Conservation (phyloP, 1,140 invertebrate species). For the Bombyx mandarina region DNA sequence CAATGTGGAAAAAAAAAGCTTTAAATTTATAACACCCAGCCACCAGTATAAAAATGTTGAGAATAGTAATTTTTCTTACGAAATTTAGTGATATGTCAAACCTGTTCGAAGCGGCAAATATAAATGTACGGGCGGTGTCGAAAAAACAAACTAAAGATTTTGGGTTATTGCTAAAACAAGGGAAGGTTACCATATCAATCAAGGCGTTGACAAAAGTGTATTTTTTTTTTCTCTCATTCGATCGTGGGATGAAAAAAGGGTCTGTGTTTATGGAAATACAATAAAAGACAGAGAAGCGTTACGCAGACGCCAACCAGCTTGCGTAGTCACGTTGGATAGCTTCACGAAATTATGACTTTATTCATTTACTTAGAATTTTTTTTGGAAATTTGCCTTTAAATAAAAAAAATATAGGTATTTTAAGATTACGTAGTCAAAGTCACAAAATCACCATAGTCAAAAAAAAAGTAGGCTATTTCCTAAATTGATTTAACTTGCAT, state of each 20-base stretch:
- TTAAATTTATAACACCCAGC: slow-evolving; percentile 64
- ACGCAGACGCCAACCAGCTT: no score
- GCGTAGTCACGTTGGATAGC: background rate
- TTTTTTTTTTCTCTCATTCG: slow-evolving; percentile 42
- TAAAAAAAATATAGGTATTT: no score
- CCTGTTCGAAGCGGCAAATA: slow-evolving; percentile 64
- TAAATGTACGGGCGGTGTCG: slow-evolving; percentile 53
- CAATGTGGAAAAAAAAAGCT: slow-evolving; percentile 38
- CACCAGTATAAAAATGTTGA: slow-evolving; percentile 57
- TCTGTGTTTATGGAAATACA: slow-evolving; percentile 66
- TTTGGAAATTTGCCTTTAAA: no score
- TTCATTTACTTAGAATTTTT: no score
- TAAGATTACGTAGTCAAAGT: no score
- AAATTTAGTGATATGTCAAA: slow-evolving; percentile 71
- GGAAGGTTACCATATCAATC: slow-evolving; percentile 68
- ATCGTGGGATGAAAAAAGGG: slow-evolving; percentile 59
- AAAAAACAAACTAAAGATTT: slow-evolving; percentile 50
- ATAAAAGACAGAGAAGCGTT: slow-evolving; percentile 35
- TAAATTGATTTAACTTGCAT: no score
- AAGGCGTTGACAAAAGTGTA: slow-evolving; percentile 68
- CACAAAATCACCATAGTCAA: no score
- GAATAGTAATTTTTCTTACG: slow-evolving; percentile 66
- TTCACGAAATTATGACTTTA: background rate
- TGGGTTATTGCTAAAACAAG: slow-evolving; percentile 70
- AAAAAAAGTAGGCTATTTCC: no score